Evolutionary conservation across 1,140 invertebrate genomes (phyloP).

Genomic region (Forficula auricularia): DNA sequence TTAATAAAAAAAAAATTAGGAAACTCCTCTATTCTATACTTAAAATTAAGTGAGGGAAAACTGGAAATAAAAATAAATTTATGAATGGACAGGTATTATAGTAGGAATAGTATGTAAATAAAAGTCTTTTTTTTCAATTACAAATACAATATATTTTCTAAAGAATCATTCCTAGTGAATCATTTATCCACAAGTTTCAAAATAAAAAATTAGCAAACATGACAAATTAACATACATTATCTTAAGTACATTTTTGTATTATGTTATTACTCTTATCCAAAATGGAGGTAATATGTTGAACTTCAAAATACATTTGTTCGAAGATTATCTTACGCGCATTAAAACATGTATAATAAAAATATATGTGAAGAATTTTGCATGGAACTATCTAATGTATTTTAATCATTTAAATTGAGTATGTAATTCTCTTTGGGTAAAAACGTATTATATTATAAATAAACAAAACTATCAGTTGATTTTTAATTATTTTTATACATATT

Average conservation of each 20-base stretch:
- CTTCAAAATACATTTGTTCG: constrained; percentile 25
- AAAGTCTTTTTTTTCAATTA: constrained; percentile 12
- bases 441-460: constrained; percentile 14
- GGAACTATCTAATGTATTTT: constrained; percentile 19
- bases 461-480: constrained; percentile 13
- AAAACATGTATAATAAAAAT: constrained; percentile 27
- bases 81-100: no score
- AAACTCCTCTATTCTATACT: no score
- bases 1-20: no score
- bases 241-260: constrained; percentile 16
- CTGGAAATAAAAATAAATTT: no score
- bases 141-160: constrained; percentile 16
- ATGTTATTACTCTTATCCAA: constrained; percentile 19
- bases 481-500: constrained; percentile 9
- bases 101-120: no score
- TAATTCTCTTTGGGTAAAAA: constrained; percentile 15
- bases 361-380: constrained; percentile 26
- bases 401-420: constrained; percentile 14
- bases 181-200: constrained; percentile 28
- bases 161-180: constrained; percentile 18
- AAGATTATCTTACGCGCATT: constrained; percentile 22
- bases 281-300: constrained; percentile 21
- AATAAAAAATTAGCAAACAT: constrained; percentile 26
- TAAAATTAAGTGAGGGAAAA: no score
- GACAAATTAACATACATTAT: constrained; percentile 25